Base-by-base conservation (phyloP, 2,797 vertebrate species). In the Channallabes apus region DNA sequence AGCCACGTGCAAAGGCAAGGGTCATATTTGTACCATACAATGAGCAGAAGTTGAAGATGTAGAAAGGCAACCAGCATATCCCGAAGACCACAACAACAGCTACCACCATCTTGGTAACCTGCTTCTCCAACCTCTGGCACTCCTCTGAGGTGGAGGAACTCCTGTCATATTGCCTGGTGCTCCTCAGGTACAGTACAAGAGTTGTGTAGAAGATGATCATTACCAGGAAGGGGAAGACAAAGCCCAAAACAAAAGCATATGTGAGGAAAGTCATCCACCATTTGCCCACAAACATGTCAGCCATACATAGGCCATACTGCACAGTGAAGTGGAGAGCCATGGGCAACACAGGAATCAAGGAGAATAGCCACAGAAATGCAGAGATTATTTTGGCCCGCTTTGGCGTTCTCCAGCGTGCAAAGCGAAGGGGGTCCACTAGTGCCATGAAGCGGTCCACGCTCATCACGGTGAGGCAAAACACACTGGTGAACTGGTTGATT, bases 401-500 rank as follows among this genome's bases (percentile, higher is more conserved):
- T 0, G 95, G 93, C 0, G 91, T 94, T n/a, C 94, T 90, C 94
- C 94, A 96, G 0, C 64, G 68, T 18, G 93, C 91, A 5, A 94
- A 94, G 6, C 92, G 91, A 0, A 95, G 85, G 0, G 94, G 94
- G 56, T 94, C 67, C 0, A 89, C 91, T 46, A 95, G 91, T 0
- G 92, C 94, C 94, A 95, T 91, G 89, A 93, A 95, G 11, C 95
- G 94, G 85, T 96, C 95, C 0, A 96, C n/a, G 73, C 95, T 95
- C 95, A 95, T 95, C 38, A 86, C 92, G 0, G 94, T 95, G 56
- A 96, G 90, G 32, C 95, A 95, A 89, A 94, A 96, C 51, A 95
- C 92, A 0, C 95, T 95, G 62, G 95, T 96, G 90, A 96, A 95
- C 88, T 96, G 95, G 91, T 96, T 96, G 87, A 95, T 93, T 73